These are phyloP conservation scores for Drosophila trapezifrons DNA, from an alignment of 1,140 invertebrate species.

Conservation along the genomic window DNA sequence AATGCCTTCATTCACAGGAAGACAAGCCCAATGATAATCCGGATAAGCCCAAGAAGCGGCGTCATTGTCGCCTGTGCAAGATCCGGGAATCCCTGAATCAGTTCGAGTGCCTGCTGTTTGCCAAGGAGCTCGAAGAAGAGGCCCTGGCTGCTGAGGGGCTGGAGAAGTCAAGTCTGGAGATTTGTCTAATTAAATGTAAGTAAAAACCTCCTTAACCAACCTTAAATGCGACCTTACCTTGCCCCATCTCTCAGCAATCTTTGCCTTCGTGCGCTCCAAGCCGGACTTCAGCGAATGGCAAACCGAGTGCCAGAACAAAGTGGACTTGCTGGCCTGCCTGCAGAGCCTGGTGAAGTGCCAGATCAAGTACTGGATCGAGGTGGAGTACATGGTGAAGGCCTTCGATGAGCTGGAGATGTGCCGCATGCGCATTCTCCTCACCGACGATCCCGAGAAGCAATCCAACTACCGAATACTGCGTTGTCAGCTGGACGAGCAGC, in stretches of 20 bases:
- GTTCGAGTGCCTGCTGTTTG: slow-evolving; percentile 86
- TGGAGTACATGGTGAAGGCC: slow-evolving; percentile 84
- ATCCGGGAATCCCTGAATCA: slow-evolving; percentile 85
- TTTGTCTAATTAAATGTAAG: slow-evolving; percentile 64
- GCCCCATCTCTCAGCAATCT: slow-evolving; percentile 46
- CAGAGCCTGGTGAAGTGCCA: slow-evolving; percentile 88
- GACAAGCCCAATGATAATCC: slow-evolving; percentile 30
- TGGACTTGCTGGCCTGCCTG: slow-evolving; percentile 86
- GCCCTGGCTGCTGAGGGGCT: slow-evolving; percentile 79
- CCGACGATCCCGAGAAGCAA: slow-evolving; percentile 66
- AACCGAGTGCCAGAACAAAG: slow-evolving; percentile 83
- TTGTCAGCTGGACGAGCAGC: slow-evolving; percentile 57
- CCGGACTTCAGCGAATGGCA: slow-evolving; percentile 25
- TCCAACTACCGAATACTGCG: slow-evolving; percentile 68
- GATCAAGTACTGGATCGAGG: slow-evolving; percentile 81
- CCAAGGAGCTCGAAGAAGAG: slow-evolving; percentile 81
- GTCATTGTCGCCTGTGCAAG: slow-evolving; percentile 83
- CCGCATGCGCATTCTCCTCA: slow-evolving; percentile 86
- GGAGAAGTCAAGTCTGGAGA: slow-evolving; percentile 84
- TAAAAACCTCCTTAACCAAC: no score
- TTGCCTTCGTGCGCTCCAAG: slow-evolving; percentile 50
- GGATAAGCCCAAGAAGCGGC: slow-evolving; percentile 19
- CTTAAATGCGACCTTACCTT: neutral
- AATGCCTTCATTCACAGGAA: slow-evolving; percentile 4
- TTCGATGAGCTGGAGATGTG: slow-evolving; percentile 91